Evolutionary conservation across 2,113 vertebrate species (phyloP), one percentile per base, ranked within the genome.

Genomic region (Anoplopoma fimbria): DNA sequence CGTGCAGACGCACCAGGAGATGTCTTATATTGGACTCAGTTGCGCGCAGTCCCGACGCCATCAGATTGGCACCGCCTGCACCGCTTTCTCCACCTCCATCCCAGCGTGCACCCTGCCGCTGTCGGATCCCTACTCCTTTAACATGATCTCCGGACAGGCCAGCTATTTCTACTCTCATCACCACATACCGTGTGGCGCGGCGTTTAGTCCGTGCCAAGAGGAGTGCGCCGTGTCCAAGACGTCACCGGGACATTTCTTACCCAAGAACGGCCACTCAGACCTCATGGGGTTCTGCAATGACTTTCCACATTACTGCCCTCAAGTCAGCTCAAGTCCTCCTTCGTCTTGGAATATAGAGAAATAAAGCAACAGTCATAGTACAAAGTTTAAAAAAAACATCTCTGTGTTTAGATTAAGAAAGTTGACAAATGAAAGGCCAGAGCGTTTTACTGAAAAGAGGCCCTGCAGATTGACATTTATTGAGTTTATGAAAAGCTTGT

Each of bases 141-240:
- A 93, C 79, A 65, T 95, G 86, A 90, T 96, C 67, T 90, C 93
- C 4, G 93, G 94, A 57, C 94, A 93, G 55, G 87, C 95, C 68
- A 94, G 93, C 62, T 95, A 93, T 81, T 93, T 95, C 77, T 94
- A 95, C 87, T 91, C 95, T 1, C 94, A 93, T 1, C 94, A 93
- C 17, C 94, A 94, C 13, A 83, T 95, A 29, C 93, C 94, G 2
- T 89, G 91, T 49, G 49, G 84, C 12, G 74, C 91, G 8, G 45
- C 84, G 34, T 89, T 92, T 49, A 57, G 57, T 75, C 60, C 90
- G 40, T 79, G 91, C 34, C 92, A 82, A 15, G 92, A 93, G 27
- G 92, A 92, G 33, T 75, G 83, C 61, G 80, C 77, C n/a, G 13
- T 73, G 0, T 65, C 88, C 61, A 93, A 88, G 87, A 69, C 84